Conservation (phyloP, 2,113 vertebrate species). For the Salvator merianae region DNA sequence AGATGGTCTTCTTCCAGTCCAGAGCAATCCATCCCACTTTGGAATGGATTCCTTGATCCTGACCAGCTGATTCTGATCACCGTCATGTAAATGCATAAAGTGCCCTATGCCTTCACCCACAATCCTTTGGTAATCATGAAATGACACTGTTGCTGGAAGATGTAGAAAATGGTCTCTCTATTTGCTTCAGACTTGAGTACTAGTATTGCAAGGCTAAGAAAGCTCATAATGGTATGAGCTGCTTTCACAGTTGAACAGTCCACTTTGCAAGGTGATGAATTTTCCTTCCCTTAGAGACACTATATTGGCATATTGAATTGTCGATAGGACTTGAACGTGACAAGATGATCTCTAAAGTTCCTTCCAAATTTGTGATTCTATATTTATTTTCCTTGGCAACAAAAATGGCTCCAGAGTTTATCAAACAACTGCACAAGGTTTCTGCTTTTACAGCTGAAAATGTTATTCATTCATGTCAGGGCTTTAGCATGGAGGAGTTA, state of each 20-base stretch:
- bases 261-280: neutral
- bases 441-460: conserved; percentile 30
- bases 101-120: too few relatives aligned
- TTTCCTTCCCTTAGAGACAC: too few relatives aligned
- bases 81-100: too few relatives aligned
- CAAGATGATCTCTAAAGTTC: neutral
- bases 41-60: too few relatives aligned
- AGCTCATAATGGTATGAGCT: neutral
- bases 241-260: neutral
- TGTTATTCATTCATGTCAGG: conserved; percentile 16
- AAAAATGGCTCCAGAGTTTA: conserved; percentile 45
- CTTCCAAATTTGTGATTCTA: neutral
- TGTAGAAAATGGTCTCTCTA: too few relatives aligned
- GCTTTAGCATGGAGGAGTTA: conserved; percentile 44
- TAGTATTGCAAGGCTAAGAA: neutral
- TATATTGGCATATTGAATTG: too few relatives aligned
- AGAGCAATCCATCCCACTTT: too few relatives aligned
- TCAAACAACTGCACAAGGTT: conserved; percentile 31
- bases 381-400: conserved; percentile 26
- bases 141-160: too few relatives aligned
- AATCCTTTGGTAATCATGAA: too few relatives aligned
- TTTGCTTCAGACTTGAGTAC: neutral
- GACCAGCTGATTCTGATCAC: too few relatives aligned
- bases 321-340: too few relatives aligned
- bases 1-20: too few relatives aligned